These are phyloP conservation scores for Diacarnus erythraeanus DNA, from an alignment of 37 sponge, comb jelly and placozoan genomes.

Conservation along the genomic window DNA sequence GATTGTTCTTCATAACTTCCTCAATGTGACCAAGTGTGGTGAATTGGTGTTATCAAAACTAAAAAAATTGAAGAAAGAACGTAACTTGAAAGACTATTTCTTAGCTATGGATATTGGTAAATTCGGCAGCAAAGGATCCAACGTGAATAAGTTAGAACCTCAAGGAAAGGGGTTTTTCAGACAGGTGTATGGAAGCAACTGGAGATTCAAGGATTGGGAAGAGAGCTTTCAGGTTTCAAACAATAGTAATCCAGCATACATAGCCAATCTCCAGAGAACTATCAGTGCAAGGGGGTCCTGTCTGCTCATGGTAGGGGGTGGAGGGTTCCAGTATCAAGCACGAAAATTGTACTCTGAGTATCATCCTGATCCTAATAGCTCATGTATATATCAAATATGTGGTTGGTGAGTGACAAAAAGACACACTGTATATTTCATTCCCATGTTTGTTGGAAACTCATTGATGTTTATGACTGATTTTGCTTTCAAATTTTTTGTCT, in stretches of 20 bases:
- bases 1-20: constrained; percentile 8
- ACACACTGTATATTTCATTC: too few relatives aligned
- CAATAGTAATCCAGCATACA: constrained; percentile 23
- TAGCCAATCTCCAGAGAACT: constrained; percentile 42
- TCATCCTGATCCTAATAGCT: constrained; percentile 4
- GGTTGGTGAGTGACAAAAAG: too few relatives aligned
- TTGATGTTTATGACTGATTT: too few relatives aligned
- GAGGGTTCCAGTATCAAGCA: constrained; percentile 37
- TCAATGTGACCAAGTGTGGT: constrained; percentile 13
- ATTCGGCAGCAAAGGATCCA: constrained; percentile 36
- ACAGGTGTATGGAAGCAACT: neutral
- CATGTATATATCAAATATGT: constrained; percentile 25
- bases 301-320: constrained; percentile 35
- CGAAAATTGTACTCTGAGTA: constrained; percentile 18
- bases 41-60: neutral
- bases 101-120: constrained; percentile 41
- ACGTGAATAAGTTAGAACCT: neutral
- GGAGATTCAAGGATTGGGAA: constrained; percentile 31
- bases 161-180: constrained; percentile 11
- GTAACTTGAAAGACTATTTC: neutral
- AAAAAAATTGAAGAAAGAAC: neutral
- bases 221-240: neutral
- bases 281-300: constrained; percentile 12
- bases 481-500: too few relatives aligned
- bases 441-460: too few relatives aligned